Base-by-base conservation (phyloP, 2,888 invertebrate species). In the Rotaria macrura region DNA sequence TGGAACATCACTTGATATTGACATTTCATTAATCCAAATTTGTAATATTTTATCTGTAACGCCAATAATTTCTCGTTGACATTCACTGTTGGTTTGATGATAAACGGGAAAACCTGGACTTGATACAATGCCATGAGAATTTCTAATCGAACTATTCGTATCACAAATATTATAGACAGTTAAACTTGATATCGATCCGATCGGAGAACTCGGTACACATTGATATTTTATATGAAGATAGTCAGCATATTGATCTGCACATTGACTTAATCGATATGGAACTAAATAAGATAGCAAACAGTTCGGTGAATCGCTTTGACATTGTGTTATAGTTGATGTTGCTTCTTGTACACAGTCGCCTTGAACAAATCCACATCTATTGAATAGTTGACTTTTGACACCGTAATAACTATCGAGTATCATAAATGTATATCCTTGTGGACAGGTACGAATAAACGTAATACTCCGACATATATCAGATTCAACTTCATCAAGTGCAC, bases 61-160 rank as follows among this genome's bases (percentile, higher is more conserved):
- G 1, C 74, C n/a, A 55, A 79, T 43, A 34, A 86, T 86, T 74
- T 54, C 74, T 83, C 43, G 34, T 43, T 29, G 25, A 57, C 86
- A 86, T 57, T 34, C 72, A 20, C 14, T n/a, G 57, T 14, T 86
- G 23, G 74, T 84, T 74, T 52, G 72, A 49, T 84, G n/a, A 74
- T 84, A 84, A n/a, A 25, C 57, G 34, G 86, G 86, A 83, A 52
- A 86, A 40, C 14, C 34, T 20, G 86, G 84, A 84, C 86, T 86
- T 79, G 47, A 43, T 29, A 86, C 40, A 17, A 86, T 25, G 34
- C 86, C 86, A 57, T 57, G 40, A 7, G 9, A 14, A 43, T 43
- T 47, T n/a, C 54, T 84, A 29, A 86, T 86, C 7, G 6, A 23
- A 3, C 74, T 40, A 40, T 38, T 49, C 12, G 54, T 25, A 55